Evolutionary conservation across 1,140 invertebrate species (phyloP).

Genomic region (Diorhabda carinulata): DNA sequence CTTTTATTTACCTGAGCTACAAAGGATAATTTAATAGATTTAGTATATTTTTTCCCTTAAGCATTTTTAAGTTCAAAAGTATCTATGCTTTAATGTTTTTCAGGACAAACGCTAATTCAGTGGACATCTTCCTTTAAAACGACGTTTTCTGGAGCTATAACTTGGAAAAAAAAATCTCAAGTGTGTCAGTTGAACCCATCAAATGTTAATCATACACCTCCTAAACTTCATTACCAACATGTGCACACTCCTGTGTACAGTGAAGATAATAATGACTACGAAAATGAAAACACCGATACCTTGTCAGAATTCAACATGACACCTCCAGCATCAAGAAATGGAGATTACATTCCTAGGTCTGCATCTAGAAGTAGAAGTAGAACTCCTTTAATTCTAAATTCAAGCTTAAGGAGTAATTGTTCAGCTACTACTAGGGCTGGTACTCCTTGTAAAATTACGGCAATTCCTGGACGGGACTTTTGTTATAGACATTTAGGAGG

Average conservation of each 20-base stretch:
- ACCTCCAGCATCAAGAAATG: slow-evolving; percentile 39
- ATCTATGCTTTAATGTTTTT: slow-evolving; percentile 8
- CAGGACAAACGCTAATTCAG: slow-evolving; percentile 25
- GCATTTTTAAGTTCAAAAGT: too few species aligned
- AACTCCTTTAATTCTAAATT: slow-evolving; percentile 35
- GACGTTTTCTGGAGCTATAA: slow-evolving; percentile 13
- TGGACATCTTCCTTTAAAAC: slow-evolving; percentile 12
- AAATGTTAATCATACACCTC: background rate
- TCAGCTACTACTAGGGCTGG: slow-evolving; percentile 40
- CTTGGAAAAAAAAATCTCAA: slow-evolving; percentile 14
- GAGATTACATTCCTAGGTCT: slow-evolving; percentile 26
- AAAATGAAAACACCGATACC: slow-evolving; percentile 24
- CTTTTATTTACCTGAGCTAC: too few species aligned
- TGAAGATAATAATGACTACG: slow-evolving; percentile 10
- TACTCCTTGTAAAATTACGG: slow-evolving; percentile 40
- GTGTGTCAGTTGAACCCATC: background rate
- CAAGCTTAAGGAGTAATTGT: slow-evolving; percentile 29
- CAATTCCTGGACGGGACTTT: slow-evolving; percentile 36
- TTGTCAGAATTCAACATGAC: slow-evolving; percentile 35
- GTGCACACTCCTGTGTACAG: background rate
- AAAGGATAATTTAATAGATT: too few species aligned
- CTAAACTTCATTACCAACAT: background rate
- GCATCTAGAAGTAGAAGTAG: slow-evolving; percentile 33
- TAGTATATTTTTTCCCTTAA: too few species aligned
- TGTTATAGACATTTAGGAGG: slow-evolving; percentile 42